These are phyloP conservation scores for Marmota monax DNA, from an alignment of 2,113 vertebrate genomes.

Conservation along the genomic window DNA sequence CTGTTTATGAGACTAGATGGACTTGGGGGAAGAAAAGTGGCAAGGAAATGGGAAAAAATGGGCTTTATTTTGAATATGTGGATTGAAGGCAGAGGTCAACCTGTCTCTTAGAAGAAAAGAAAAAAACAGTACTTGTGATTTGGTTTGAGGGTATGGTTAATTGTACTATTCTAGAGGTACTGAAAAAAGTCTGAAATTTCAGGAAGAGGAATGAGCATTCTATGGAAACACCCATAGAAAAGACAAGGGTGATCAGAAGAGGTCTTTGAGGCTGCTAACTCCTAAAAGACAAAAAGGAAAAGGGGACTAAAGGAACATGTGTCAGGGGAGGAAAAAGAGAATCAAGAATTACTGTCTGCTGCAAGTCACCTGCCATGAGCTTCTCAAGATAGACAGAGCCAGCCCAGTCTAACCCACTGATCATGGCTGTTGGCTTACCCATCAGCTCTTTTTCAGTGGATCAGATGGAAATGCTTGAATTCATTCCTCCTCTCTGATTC, in stretches of 20 bases:
- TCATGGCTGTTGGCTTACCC: accelerated
- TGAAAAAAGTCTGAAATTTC: not conserved
- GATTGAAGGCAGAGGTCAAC: not conserved
- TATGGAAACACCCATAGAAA: not conserved
- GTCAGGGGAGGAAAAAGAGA: not conserved
- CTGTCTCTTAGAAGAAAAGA: not conserved
- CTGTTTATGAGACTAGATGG: not conserved
- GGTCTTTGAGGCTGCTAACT: accelerated
- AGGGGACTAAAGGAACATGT: too few relatives aligned
- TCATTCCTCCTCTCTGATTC: too few relatives aligned
- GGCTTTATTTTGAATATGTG: not conserved
- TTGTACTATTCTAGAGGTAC: not conserved
- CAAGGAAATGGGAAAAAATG: not conserved
- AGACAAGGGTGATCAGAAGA: not conserved
- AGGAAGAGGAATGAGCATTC: not conserved
- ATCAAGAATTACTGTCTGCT: accelerated
- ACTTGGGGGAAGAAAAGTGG: accelerated
- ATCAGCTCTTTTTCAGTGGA: not conserved
- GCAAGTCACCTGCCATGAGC: accelerated
- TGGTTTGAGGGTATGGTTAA: not conserved
- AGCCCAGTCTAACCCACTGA: not conserved
- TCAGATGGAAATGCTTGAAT: not conserved
- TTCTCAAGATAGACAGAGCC: accelerated
- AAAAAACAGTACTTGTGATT: accelerated
- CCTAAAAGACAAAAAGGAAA: not conserved